Evolutionary conservation across 2,797 vertebrate species (phyloP).

Genomic region (Zenarchopterus dispar): DNA sequence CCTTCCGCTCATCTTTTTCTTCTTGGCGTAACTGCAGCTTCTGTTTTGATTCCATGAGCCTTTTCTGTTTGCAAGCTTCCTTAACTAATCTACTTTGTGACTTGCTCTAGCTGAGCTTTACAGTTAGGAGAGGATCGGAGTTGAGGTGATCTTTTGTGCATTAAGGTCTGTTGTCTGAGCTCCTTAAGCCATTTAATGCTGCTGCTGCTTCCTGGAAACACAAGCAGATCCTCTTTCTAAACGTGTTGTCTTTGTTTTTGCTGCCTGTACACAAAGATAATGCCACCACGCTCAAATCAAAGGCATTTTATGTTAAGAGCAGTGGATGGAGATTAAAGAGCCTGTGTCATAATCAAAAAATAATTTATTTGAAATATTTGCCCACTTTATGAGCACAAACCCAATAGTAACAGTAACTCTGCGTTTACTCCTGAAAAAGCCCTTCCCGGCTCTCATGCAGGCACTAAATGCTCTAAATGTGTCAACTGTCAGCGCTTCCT

Average conservation of each 20-base stretch:
- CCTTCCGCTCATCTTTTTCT: neutral
- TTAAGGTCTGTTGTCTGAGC: slow-evolving; percentile 32
- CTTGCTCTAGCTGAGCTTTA: slow-evolving; percentile 19
- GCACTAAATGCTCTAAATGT: too few relatives aligned
- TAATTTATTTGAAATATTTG: too few relatives aligned
- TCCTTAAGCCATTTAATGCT: slow-evolving; percentile 42
- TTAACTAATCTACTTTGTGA: slow-evolving; percentile 51
- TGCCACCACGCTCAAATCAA: slow-evolving; percentile 11
- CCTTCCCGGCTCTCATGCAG: too few relatives aligned
- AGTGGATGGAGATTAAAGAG: too few relatives aligned
- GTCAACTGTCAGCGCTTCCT: too few relatives aligned
- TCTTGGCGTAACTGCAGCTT: slow-evolving; percentile 1
- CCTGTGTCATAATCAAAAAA: too few relatives aligned
- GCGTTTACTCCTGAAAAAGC: too few relatives aligned
- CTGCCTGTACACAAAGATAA: slow-evolving; percentile 26
- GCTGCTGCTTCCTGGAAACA: slow-evolving; percentile 23
- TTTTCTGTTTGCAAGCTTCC: slow-evolving; percentile 26
- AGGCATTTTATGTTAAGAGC: neutral
- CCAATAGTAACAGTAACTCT: too few relatives aligned
- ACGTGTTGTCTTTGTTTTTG: neutral
- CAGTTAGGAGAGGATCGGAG: slow-evolving; percentile 25
- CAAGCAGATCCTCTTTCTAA: slow-evolving; percentile 25
- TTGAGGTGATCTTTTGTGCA: slow-evolving; percentile 20
- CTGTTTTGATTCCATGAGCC: slow-evolving; percentile 30
- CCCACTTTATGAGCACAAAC: too few relatives aligned